These are phyloP conservation scores for Apostichopus parvimensis DNA, from an alignment of 35 echinoderm and acorn worm genomes.

Conservation along the genomic window DNA sequence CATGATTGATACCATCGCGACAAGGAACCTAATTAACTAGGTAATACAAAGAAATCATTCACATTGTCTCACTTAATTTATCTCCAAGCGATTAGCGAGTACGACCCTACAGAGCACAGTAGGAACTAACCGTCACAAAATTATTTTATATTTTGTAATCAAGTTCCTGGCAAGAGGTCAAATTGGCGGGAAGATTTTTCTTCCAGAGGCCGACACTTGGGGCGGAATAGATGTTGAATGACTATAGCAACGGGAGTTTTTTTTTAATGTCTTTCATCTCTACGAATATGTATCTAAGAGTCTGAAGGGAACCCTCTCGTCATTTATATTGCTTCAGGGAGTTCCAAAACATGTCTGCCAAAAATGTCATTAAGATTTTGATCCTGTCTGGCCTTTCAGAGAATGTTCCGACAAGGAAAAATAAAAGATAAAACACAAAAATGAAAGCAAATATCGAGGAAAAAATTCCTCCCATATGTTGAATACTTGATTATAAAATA, in stretches of 20 bases:
- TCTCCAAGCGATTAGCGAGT: constrained; percentile 9
- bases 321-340: not conserved
- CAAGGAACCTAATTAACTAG: not conserved
- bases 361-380: not conserved
- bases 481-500: no score
- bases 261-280: not conserved
- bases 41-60: not conserved
- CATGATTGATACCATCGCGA: not conserved
- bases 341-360: not conserved
- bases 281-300: not conserved
- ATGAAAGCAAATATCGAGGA: no score
- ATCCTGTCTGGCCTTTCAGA: not conserved
- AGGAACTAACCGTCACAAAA: not conserved
- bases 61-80: constrained; percentile 28
- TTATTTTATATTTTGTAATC: not conserved
- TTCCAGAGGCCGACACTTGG: not conserved
- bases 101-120: not conserved
- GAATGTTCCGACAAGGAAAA: not conserved
- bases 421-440: not conserved
- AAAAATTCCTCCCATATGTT: no score
- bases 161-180: not conserved
- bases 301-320: not conserved
- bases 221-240: not conserved
- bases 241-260: not conserved
- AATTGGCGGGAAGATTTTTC: not conserved